phyloP scores from a whole-genome alignment of 1,140 invertebrate species.

The Sarcophaga bullata region DNA sequence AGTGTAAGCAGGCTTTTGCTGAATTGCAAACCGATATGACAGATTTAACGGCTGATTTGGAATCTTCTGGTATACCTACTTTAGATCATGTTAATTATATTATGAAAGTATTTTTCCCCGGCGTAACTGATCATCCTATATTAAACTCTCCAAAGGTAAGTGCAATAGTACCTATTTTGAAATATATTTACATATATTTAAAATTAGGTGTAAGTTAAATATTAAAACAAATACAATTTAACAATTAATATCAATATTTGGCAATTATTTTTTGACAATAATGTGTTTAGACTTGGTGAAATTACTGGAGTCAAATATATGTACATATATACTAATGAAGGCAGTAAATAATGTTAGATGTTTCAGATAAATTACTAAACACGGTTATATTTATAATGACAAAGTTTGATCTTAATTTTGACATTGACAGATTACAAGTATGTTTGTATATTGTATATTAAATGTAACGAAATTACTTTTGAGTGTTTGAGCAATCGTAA shows the following conservation, averaged over 20 bases:
- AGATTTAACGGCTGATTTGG: conserved; percentile 94
- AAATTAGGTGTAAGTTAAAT: background rate
- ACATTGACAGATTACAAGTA: too few relatives aligned
- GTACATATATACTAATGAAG: too few relatives aligned
- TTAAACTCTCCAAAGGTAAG: conserved; percentile 82
- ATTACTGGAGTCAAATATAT: too few relatives aligned
- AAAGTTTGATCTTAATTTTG: too few relatives aligned
- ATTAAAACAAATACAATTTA: background rate
- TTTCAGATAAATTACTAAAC: too few relatives aligned
- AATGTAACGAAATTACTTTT: too few relatives aligned
- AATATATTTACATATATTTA: background rate
- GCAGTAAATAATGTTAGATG: too few relatives aligned
- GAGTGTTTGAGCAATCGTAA: too few relatives aligned
- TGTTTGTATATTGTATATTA: too few relatives aligned
- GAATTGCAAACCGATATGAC: conserved; percentile 99
- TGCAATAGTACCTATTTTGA: too few relatives aligned
- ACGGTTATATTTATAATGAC: too few relatives aligned
- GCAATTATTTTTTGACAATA: background rate
- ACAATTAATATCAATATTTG: background rate
- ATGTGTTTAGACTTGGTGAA: too few relatives aligned
- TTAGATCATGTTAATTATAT: conserved; percentile 96
- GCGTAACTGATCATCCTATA: conserved; percentile 91
- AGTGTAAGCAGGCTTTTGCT: conserved; percentile 98
- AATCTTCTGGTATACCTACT: conserved; percentile 95
- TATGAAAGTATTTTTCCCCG: conserved; percentile 98